A percentile compares a stretch with the other conserved stretches of the same genome.
phyloP scores from a whole-genome alignment of 2,888 invertebrate species.

The Phyllotreta striolata region DNA sequence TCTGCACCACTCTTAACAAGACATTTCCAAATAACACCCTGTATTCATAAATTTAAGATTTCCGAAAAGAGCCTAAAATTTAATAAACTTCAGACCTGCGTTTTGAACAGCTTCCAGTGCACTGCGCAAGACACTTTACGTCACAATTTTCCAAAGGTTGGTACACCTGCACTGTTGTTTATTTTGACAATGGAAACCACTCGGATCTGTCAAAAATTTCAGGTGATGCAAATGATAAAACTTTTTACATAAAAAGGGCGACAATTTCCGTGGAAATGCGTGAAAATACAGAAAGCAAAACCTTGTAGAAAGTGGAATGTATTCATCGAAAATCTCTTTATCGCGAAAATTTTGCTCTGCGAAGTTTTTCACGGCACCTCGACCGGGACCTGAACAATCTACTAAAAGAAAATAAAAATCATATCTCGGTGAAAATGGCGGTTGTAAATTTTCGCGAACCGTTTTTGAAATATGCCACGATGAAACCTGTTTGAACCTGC shows the following conservation, averaged over 20 bases:
- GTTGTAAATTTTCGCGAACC: constrained; percentile 41
- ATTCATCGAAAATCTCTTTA: not conserved
- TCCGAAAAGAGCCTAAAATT: not conserved
- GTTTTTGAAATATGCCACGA: constrained; percentile 59
- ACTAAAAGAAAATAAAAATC: constrained; percentile 1
- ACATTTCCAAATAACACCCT: constrained; percentile 24
- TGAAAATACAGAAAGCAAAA: constrained; percentile 1
- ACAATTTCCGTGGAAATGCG: too few species aligned
- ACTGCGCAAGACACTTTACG: too few species aligned
- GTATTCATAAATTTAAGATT: constrained; percentile 8
- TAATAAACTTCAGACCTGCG: not conserved
- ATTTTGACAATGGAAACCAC: too few species aligned
- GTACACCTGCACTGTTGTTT: too few species aligned
- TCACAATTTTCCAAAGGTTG: too few species aligned
- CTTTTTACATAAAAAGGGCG: not conserved
- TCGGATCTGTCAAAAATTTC: too few species aligned
- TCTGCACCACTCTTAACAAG: not conserved
- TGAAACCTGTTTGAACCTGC: constrained; percentile 57
- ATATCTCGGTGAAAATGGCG: constrained; percentile 24
- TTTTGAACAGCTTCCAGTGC: too few species aligned
- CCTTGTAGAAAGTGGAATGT: not conserved
- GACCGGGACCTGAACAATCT: too few species aligned
- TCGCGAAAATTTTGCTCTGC: not conserved
- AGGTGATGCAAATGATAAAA: too few species aligned
- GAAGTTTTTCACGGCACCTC: too few species aligned